Percentiles rank a stretch among this genome's conserved stretches.
These are phyloP conservation scores for Protonibea diacanthus DNA, from an alignment of 2,797 vertebrate species.

Conservation along the genomic window DNA sequence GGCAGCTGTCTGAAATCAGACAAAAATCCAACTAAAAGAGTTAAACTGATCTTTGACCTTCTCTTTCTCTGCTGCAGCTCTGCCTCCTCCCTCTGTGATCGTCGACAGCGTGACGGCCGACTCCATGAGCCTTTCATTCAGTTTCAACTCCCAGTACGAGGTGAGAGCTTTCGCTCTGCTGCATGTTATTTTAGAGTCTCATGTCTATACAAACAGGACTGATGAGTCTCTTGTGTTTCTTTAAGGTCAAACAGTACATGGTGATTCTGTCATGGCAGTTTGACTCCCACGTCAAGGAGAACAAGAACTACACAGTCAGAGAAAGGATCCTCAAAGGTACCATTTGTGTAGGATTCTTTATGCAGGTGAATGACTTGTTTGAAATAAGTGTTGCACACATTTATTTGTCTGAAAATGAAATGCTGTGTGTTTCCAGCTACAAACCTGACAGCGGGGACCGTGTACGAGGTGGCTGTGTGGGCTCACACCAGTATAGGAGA, in stretches of 20 bases:
- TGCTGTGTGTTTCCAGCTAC: slow-evolving; percentile 79
- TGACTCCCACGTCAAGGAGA: slow-evolving; percentile 93
- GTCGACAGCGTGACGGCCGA: slow-evolving; percentile 84
- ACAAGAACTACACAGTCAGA: slow-evolving; percentile 85
- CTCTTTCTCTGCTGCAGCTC: slow-evolving; percentile 79
- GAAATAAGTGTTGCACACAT: too few relatives aligned
- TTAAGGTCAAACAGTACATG: slow-evolving; percentile 89
- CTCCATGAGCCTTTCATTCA: slow-evolving; percentile 90
- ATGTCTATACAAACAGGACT: background rate
- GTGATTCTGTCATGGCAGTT: slow-evolving; percentile 95
- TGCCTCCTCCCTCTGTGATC: slow-evolving; percentile 90
- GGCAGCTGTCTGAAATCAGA: background rate
- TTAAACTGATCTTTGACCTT: background rate
- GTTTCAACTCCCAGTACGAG: slow-evolving; percentile 85
- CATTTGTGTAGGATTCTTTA: background rate
- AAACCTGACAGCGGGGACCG: slow-evolving; percentile 92
- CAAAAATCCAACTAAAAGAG: background rate
- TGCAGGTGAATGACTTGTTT: background rate
- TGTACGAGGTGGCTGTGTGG: slow-evolving; percentile 96
- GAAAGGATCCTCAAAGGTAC: slow-evolving; percentile 88
- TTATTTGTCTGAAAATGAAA: background rate
- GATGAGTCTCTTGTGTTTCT: background rate
- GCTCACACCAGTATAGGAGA: slow-evolving; percentile 93
- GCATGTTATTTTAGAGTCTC: background rate
- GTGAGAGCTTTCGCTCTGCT: slow-evolving; percentile 67